Percentiles rank a stretch among this genome's conserved stretches.
These are phyloP conservation scores for Patiria miniata DNA, from an alignment of 35 echinoderm and acorn worm species.

Conservation along the genomic window DNA sequence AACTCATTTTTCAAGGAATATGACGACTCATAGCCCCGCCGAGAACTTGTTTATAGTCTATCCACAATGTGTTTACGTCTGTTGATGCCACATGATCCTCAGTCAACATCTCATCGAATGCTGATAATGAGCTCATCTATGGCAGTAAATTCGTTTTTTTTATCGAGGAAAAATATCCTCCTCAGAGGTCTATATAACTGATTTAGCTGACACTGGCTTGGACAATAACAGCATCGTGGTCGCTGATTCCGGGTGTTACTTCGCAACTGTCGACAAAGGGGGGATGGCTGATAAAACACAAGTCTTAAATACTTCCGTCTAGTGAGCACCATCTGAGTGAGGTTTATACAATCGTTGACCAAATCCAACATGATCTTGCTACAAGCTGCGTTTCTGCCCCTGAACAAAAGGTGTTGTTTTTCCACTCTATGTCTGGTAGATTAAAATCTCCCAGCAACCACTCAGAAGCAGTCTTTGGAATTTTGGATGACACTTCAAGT, in stretches of 20 bases:
- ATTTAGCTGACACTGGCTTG: slow-evolving; percentile 24
- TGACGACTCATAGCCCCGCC: too few relatives aligned
- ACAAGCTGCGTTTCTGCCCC: background rate
- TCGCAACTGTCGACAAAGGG: slow-evolving; percentile 5
- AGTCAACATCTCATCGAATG: slow-evolving; percentile 32
- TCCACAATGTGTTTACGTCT: too few relatives aligned
- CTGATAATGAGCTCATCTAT: background rate
- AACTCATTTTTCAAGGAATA: too few relatives aligned
- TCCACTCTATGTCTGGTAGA: too few relatives aligned
- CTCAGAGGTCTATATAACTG: slow-evolving; percentile 32
- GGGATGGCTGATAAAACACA: slow-evolving; percentile 48
- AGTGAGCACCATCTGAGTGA: slow-evolving; percentile 31
- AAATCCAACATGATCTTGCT: slow-evolving; percentile 39
- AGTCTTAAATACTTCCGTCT: slow-evolving; percentile 12
- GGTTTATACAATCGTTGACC: background rate
- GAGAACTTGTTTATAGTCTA: too few relatives aligned
- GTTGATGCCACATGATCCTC: too few relatives aligned
- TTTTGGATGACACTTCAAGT: background rate
- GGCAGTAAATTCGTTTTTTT: slow-evolving; percentile 17
- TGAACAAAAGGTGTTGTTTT: background rate
- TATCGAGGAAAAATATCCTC: slow-evolving; percentile 29
- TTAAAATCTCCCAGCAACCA: too few relatives aligned
- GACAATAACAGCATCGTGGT: slow-evolving; percentile 37
- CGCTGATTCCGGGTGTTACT: slow-evolving; percentile 47
- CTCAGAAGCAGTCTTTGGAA: background rate